phyloP scores from a whole-genome alignment of 2,797 vertebrate species.

The Chromobotia macracanthus region DNA sequence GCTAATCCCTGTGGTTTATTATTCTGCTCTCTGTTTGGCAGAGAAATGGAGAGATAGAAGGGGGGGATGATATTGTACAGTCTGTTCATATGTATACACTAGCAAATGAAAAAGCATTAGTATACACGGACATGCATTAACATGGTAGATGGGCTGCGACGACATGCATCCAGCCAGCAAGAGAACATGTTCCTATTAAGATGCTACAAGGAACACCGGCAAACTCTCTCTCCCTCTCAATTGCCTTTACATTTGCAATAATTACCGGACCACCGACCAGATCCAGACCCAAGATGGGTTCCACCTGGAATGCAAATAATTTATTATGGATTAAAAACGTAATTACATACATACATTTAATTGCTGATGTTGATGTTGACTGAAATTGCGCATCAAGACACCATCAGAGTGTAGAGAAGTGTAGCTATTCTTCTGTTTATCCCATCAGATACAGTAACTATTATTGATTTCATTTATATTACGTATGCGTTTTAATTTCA shows the following conservation, averaged over 20 bases:
- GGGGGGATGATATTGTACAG: constrained; percentile 29
- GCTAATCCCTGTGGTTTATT: constrained; percentile 48
- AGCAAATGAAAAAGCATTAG: constrained; percentile 20
- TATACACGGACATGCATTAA: background rate
- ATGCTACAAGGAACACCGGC: background rate
- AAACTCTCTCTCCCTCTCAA: background rate
- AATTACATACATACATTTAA: background rate
- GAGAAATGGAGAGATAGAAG: background rate
- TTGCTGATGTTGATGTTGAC: background rate
- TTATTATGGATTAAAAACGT: too few species aligned
- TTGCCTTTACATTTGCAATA: background rate
- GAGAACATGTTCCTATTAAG: background rate
- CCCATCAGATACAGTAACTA: background rate
- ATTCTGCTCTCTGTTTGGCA: constrained; percentile 3
- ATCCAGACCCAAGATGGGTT: background rate
- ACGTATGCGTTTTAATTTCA: background rate
- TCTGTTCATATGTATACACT: constrained; percentile 31
- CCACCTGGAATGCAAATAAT: background rate
- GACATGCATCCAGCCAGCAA: too few species aligned
- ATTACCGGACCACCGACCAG: constrained; percentile 15
- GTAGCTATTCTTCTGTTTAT: background rate
- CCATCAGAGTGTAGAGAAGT: background rate
- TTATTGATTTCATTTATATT: background rate
- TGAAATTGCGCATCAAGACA: background rate
- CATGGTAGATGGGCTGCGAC: background rate